Conservation (phyloP, 2,113 vertebrate species). For the Tetrao urogallus region DNA sequence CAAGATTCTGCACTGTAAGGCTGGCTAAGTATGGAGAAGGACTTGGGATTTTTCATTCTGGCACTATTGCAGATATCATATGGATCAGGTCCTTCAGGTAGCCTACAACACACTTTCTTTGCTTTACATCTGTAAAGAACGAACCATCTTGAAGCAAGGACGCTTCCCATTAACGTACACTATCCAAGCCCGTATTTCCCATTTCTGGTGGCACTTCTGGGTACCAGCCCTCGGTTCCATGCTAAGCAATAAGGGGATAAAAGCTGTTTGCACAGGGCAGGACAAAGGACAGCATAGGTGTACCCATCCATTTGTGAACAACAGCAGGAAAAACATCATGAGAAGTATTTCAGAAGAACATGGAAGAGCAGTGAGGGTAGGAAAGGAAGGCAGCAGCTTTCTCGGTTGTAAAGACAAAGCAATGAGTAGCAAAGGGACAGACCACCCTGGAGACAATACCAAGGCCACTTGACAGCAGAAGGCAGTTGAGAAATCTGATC, state of each 20-base stretch:
- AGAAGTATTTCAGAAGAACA: not conserved
- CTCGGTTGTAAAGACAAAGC: not conserved
- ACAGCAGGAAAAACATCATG: not conserved
- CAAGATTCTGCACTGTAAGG: not conserved
- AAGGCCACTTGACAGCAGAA: not conserved
- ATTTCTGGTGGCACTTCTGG: not conserved
- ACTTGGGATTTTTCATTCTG: not conserved
- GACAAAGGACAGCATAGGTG: fast-evolving
- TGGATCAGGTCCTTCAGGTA: not conserved
- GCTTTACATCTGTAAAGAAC: not conserved
- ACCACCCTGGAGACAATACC: fast-evolving
- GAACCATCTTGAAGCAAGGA: not conserved
- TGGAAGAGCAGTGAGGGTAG: not conserved
- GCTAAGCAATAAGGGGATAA: not conserved
- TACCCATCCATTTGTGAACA: not conserved
- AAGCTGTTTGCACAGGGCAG: not conserved
- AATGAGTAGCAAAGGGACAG: not conserved
- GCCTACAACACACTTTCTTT: not conserved
- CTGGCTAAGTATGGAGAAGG: fast-evolving
- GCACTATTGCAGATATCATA: not conserved
- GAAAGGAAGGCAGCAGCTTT: not conserved
- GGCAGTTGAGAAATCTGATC: not conserved
- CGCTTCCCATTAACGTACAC: not conserved
- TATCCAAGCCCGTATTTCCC: not conserved
- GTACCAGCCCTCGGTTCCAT: not conserved